A percentile compares a stretch with the other conserved stretches of the same genome.
phyloP scores from a whole-genome alignment of 2,888 invertebrate genomes.

The Allygus modestus region DNA sequence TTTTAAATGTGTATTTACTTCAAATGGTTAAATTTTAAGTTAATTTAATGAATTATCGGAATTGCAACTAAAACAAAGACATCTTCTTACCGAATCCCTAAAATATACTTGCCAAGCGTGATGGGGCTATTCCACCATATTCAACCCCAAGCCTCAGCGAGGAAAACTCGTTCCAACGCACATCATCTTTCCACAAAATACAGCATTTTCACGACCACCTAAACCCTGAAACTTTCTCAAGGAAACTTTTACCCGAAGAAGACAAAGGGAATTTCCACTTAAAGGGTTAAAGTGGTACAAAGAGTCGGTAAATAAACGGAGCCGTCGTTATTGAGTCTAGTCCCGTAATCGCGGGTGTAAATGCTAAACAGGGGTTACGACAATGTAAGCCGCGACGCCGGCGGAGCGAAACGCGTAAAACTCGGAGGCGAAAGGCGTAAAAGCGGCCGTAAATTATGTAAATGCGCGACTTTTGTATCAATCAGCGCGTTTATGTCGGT shows the following conservation, averaged over 20 bases:
- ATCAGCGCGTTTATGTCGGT: slow-evolving; percentile 36
- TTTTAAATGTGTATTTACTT: too few species aligned
- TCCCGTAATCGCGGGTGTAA: slow-evolving; percentile 40
- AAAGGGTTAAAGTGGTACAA: slow-evolving; percentile 36
- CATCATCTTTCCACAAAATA: neutral
- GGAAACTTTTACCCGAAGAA: neutral
- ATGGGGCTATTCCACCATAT: neutral
- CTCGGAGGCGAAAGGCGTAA: slow-evolving; percentile 47
- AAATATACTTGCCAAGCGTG: too few species aligned
- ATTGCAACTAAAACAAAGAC: too few species aligned
- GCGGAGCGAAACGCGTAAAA: slow-evolving; percentile 19
- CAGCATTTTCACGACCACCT: neutral
- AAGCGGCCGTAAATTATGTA: slow-evolving; percentile 49
- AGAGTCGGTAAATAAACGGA: slow-evolving; percentile 21
- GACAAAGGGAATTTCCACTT: slow-evolving; percentile 29
- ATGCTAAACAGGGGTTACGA: slow-evolving; percentile 56
- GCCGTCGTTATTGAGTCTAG: slow-evolving; percentile 44
- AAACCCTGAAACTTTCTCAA: neutral
- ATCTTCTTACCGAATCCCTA: too few species aligned
- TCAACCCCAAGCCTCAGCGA: neutral
- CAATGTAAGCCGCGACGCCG: slow-evolving; percentile 37
- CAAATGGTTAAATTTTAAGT: too few species aligned
- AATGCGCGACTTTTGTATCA: slow-evolving; percentile 47
- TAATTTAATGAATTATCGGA: too few species aligned
- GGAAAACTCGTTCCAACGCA: neutral